Base-by-base conservation (phyloP, 2,888 invertebrate genomes). In the Calameuta pallipes region DNA sequence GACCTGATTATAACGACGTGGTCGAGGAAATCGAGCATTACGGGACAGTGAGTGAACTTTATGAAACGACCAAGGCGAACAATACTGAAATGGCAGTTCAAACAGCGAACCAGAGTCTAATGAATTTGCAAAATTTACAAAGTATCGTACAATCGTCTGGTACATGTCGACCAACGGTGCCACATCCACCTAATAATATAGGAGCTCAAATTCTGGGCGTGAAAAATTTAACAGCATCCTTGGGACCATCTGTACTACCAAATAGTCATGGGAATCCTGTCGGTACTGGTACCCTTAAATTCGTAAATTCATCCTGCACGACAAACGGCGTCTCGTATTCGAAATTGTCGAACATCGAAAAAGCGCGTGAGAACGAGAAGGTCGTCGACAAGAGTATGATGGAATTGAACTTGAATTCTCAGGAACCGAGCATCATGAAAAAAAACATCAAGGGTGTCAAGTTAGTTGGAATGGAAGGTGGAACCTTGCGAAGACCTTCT, bases 361-460 rank as follows among this genome's bases (percentile, higher is more conserved):
- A 75, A 23, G 37, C 37, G 4, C 82, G 73, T 78, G 82, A 30
- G 83, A 83, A 41, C 13, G 75, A 75, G 35, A 75, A 78, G 30
- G 11, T 83, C 35, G 82, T 81, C 13, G 91, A 91, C 77, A 86
- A 89, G 35, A 89, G 87, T 68, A 87, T 87, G 41, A 84, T 90
- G 80, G 91, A 91, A 73, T 84, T 91, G 2, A 90, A 88, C 80
- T 82, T 90, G 11, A 89, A 88, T 81, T 78, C 87, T 1, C 87
- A 88, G 75, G 15, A 83, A 83, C 85, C 15, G 87, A 71, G 71
- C 30, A 79, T 83, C 71, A 34, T 79, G 3, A 91, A 90, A 76
- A 91, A 91, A 76, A 89, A 89, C 70, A 87, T 91, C 1, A 91
- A 91, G 77, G 91, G 91, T 0, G 91, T 91, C 11, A 91, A 91